Evolutionary conservation across 1,140 invertebrate genomes (phyloP), one percentile per base, ranked within the genome.

Genomic region (Calliopsis andreniformis): DNA sequence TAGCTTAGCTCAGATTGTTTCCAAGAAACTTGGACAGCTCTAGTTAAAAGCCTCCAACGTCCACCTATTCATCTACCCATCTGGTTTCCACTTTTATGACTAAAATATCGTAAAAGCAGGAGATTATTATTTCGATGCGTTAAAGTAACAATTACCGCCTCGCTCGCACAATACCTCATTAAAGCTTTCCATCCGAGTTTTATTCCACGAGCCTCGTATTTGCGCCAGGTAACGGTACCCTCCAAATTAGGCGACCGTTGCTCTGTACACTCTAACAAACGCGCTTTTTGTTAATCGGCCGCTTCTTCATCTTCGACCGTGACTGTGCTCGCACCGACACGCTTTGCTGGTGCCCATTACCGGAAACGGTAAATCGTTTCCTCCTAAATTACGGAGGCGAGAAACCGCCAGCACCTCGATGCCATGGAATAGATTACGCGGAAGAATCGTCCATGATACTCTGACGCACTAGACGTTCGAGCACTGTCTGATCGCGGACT

Each of bases 361-460:
- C 86, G 87, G 86, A 87, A 87, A 83, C 47, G 23, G 79, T 77
- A 76, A 87, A 87, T 88, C 84, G 86, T 85, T 87, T 87, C 79
- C 78, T 83, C 80, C 76, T 84, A 83, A 87, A 88, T 87, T 72
- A 86, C 66, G 67, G 76, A 88, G 71, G 78, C 79, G 80, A 84
- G 85, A 83, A 86, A 61, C 53, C 55, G 30, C 47, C 30, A 45
- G 45, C 42, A 43, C 32, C 45, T 58, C 72, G 66, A 82, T 61
- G 30, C 63, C 63, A 25, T 28, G 35, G 35, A 25, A 51, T 59
- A 82, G 73, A 78, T 78, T 59, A 72, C 32, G 23, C 51, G 47
- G 69, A 72, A 78, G 66, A 49, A 63, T 76, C 42, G 68, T 69
- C 56, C 51, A 76, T 63, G n/a, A n/a, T n/a, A n/a, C n/a, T n/a